These are phyloP conservation scores for Falco concolor DNA, from an alignment of 2,797 vertebrate genomes.

Conservation along the genomic window DNA sequence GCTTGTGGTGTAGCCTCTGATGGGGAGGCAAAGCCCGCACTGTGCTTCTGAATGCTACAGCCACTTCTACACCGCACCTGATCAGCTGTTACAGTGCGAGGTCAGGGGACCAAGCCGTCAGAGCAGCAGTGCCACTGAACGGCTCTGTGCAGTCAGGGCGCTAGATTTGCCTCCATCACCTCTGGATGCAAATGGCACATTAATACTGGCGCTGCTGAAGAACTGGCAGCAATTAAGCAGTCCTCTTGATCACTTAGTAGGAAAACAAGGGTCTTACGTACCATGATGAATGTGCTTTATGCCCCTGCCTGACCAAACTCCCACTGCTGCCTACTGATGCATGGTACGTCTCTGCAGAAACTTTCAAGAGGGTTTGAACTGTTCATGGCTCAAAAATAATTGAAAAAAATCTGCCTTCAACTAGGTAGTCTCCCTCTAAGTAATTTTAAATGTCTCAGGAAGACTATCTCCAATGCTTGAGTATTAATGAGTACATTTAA, in stretches of 20 bases:
- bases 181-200: background rate
- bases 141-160: background rate
- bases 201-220: background rate
- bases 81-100: background rate
- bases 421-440: background rate
- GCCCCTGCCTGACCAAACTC: background rate
- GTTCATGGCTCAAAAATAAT: background rate
- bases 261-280: background rate
- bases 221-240: background rate
- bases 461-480: background rate
- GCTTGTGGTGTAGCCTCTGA: accelerated
- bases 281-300: background rate
- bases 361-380: background rate
- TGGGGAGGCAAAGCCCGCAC: accelerated
- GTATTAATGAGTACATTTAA: constrained; percentile 15
- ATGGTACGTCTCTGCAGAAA: background rate
- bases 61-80: accelerated
- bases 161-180: background rate
- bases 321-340: background rate
- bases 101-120: background rate
- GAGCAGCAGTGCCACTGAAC: background rate
- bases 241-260: background rate
- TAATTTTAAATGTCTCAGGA: background rate
- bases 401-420: background rate
- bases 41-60: background rate